These are phyloP conservation scores for Sinodicranocentrus sp. DNA, from an alignment of 2,888 invertebrate species.

Conservation along the genomic window DNA sequence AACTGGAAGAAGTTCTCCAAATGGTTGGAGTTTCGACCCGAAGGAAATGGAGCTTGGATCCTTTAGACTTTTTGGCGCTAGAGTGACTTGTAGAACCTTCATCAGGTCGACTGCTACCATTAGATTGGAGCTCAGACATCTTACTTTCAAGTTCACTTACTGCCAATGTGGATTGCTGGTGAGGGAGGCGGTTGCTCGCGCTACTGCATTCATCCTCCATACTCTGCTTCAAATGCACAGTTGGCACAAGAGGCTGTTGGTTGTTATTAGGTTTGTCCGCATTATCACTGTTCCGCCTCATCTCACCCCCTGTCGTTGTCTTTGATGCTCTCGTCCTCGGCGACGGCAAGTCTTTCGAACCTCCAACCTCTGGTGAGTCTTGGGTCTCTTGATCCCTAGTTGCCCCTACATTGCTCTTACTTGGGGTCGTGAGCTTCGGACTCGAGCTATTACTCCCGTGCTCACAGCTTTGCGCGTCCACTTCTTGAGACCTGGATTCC, in stretches of 20 bases:
- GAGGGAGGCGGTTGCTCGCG: slow-evolving; percentile 59
- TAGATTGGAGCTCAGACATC: slow-evolving; percentile 74
- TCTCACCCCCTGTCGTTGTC: slow-evolving; percentile 28
- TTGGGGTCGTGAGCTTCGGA: slow-evolving; percentile 40
- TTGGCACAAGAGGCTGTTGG: slow-evolving; percentile 71
- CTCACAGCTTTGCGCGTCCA: slow-evolving; percentile 33
- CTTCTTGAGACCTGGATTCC: slow-evolving; percentile 22
- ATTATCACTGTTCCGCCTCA: slow-evolving; percentile 47
- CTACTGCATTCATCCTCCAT: slow-evolving; percentile 58
- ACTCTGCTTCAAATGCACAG: slow-evolving; percentile 69
- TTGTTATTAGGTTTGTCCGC: slow-evolving; percentile 46
- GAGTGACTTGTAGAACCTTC: slow-evolving; percentile 66
- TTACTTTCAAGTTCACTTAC: slow-evolving; percentile 75
- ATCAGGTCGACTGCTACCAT: slow-evolving; percentile 72
- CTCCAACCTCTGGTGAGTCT: slow-evolving; percentile 60
- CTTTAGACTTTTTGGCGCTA: slow-evolving; percentile 71
- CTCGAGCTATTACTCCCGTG: slow-evolving; percentile 38
- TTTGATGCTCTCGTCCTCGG: slow-evolving; percentile 29
- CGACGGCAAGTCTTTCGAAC: slow-evolving; percentile 49
- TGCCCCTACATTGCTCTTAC: slow-evolving; percentile 31
- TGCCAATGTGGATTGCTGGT: slow-evolving; percentile 73
- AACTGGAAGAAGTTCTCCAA: slow-evolving; percentile 79
- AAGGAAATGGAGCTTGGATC: slow-evolving; percentile 76
- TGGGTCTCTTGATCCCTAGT: slow-evolving; percentile 56
- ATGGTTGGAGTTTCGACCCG: slow-evolving; percentile 76